Conservation (phyloP, 2,888 invertebrate genomes). For the Xylota sylvarum region DNA sequence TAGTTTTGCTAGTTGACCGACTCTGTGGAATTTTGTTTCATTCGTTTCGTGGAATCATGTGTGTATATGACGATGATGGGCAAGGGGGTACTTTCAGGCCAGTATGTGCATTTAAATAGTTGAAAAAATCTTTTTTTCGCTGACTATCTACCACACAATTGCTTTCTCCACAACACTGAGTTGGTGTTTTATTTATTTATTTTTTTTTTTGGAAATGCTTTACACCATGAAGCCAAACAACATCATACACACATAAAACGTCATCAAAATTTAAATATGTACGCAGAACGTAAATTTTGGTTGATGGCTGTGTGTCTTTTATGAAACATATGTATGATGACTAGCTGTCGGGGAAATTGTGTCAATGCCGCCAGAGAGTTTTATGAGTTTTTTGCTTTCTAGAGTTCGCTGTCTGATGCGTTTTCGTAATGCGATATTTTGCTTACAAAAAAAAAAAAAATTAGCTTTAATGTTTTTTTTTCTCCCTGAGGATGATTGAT, state of each 20-base stretch:
- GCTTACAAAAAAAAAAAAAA: neutral
- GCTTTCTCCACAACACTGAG: conserved; percentile 39
- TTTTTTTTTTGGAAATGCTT: conserved; percentile 13
- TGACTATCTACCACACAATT: conserved; percentile 13
- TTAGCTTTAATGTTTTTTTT: neutral
- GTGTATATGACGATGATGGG: neutral
- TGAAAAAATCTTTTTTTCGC: conserved; percentile 32
- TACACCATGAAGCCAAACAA: conserved; percentile 20
- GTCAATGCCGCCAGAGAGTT: conserved; percentile 53
- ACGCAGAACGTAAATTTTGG: conserved; percentile 20
- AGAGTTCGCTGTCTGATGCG: conserved; percentile 17
- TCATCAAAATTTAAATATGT: conserved; percentile 15
- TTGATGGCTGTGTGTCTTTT: conserved; percentile 5
- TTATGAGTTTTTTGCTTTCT: conserved; percentile 15
- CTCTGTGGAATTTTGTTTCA: conserved; percentile 50
- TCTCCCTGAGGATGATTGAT: neutral
- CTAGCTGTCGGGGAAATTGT: conserved; percentile 13
- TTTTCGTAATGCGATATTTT: conserved; percentile 30
- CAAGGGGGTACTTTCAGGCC: conserved; percentile 25
- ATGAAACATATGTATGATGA: neutral
- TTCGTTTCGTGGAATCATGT: neutral
- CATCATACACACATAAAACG: conserved; percentile 4
- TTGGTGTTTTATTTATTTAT: neutral
- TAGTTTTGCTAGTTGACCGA: conserved; percentile 68
- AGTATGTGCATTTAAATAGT: conserved; percentile 39